A percentile compares a stretch with the other conserved stretches of the same genome.
These are phyloP conservation scores for Himalopsyche anomala DNA, from an alignment of 2,888 invertebrate genomes.

Conservation along the genomic window DNA sequence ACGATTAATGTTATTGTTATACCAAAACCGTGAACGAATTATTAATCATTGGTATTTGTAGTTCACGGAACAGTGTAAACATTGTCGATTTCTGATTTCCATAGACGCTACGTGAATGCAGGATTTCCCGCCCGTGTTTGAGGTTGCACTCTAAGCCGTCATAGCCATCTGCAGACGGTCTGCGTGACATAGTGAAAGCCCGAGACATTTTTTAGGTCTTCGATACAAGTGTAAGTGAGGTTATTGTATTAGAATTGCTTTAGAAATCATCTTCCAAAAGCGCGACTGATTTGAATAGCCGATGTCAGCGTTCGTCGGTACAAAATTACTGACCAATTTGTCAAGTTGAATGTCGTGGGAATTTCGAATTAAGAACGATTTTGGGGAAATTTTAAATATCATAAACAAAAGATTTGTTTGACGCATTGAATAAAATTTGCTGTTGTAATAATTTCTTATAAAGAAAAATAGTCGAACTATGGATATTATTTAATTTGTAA, in stretches of 20 bases:
- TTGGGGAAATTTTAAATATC: too few relatives aligned
- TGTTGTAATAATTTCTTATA: too few relatives aligned
- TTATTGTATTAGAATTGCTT: constrained; percentile 19
- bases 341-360: constrained; percentile 3
- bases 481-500: too few relatives aligned
- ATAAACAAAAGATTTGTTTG: too few relatives aligned
- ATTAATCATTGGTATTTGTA: too few relatives aligned
- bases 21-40: too few relatives aligned
- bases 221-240: constrained; percentile 8
- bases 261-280: constrained; percentile 12
- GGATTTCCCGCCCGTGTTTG: constrained; percentile 5
- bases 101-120: constrained; percentile 9
- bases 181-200: constrained; percentile 16
- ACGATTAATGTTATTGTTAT: too few relatives aligned
- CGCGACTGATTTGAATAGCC: constrained; percentile 7
- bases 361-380: neutral
- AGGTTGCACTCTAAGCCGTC: neutral
- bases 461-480: too few relatives aligned
- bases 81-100: constrained; percentile 10
- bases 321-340: neutral
- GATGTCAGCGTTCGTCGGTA: neutral
- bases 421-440: too few relatives aligned
- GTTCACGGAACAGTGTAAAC: neutral
- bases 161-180: neutral
- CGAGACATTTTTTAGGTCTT: constrained; percentile 2